These are phyloP conservation scores for Cerceris ruficornis DNA, from an alignment of 2,888 invertebrate species.

Conservation along the genomic window DNA sequence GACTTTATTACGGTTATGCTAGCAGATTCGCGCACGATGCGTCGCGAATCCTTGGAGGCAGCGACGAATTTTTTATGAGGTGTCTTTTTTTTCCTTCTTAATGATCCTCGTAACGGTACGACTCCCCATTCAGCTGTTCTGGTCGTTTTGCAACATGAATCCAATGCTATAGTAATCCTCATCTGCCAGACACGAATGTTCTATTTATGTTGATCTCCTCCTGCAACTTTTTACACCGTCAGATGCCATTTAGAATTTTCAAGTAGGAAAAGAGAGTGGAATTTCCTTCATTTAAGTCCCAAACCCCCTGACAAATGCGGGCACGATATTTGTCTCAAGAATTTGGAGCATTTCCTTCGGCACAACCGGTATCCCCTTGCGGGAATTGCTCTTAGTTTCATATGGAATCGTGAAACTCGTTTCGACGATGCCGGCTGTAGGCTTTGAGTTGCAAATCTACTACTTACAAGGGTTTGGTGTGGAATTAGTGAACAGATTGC, in stretches of 20 bases:
- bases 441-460: constrained; percentile 32
- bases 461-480: constrained; percentile 55
- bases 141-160: no score
- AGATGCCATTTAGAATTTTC: no score
- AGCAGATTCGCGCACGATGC: constrained; percentile 6
- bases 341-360: constrained; percentile 43
- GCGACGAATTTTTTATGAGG: constrained; percentile 14
- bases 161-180: no score
- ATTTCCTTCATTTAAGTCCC: no score
- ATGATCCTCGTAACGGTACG: constrained; percentile 18
- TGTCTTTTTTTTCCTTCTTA: constrained; percentile 6
- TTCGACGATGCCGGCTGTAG: constrained; percentile 11
- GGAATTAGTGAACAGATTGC: constrained; percentile 53
- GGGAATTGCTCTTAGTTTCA: constrained; percentile 17
- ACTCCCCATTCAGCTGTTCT: no score
- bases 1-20: constrained; percentile 8
- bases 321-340: no score
- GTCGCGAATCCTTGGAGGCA: background rate
- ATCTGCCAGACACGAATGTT: no score
- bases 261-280: no score
- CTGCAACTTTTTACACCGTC: no score
- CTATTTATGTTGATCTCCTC: no score
- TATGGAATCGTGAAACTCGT: constrained; percentile 46
- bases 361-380: constrained; percentile 32
- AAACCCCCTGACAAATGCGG: no score